Evolutionary conservation across 1,140 invertebrate genomes (phyloP).

Genomic region (Brachionus plicatilis): DNA sequence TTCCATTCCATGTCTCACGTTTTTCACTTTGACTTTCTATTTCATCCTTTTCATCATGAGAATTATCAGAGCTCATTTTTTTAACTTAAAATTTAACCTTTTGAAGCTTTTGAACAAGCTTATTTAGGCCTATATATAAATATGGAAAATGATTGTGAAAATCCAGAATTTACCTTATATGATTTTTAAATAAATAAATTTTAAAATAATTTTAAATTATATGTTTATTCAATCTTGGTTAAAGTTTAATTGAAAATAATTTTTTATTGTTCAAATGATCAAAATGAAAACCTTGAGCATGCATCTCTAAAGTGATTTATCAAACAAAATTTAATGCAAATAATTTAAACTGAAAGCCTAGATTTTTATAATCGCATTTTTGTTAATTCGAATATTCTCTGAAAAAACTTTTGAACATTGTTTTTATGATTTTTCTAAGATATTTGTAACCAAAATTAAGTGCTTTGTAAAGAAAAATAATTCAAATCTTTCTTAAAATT

Average conservation of each 20-base stretch:
- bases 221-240: not conserved
- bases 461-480: no score
- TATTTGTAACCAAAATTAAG: no score
- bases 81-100: not conserved
- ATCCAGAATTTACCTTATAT: not conserved
- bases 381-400: no score
- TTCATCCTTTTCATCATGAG: not conserved
- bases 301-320: not conserved
- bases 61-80: not conserved
- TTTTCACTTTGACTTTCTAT: constrained; percentile 45
- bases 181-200: not conserved
- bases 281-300: not conserved
- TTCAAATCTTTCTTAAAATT: no score
- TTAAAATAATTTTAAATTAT: not conserved
- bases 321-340: not conserved
- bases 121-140: not conserved
- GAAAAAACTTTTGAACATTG: no score
- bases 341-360: not conserved
- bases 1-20: constrained; percentile 62
- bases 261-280: not conserved
- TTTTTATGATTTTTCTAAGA: no score
- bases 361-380: no score
- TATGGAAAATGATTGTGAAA: not conserved
- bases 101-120: not conserved
- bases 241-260: not conserved